Evolutionary conservation across 2,113 vertebrate species (phyloP).

Genomic region (Oophaga pumilio): DNA sequence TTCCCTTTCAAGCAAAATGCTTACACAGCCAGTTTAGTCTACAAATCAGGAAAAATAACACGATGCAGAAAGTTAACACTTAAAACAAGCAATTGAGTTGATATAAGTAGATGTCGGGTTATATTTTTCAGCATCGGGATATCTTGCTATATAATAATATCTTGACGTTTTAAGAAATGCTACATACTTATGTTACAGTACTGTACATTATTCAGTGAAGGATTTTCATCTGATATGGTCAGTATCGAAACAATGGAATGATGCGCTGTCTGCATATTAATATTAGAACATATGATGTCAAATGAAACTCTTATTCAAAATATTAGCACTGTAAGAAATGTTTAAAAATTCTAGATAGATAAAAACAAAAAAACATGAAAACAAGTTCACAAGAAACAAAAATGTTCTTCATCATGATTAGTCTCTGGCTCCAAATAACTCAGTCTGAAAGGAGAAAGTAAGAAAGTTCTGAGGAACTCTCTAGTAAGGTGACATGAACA

Average conservation of each 20-base stretch:
- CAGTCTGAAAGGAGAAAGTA: slow-evolving; percentile 11
- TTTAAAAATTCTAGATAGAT: not conserved
- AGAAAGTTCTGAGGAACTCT: not conserved
- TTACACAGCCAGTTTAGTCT: not conserved
- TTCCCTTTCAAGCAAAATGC: not conserved
- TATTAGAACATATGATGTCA: not conserved
- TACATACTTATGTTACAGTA: not conserved
- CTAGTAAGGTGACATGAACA: not conserved
- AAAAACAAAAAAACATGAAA: not conserved
- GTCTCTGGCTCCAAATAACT: not conserved
- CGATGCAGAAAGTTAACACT: too few species aligned
- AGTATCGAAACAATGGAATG: not conserved
- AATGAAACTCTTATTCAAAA: not conserved
- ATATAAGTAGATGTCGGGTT: too few species aligned
- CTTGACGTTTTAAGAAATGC: too few species aligned
- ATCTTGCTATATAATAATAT: too few species aligned
- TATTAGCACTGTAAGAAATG: not conserved
- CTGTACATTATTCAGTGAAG: not conserved
- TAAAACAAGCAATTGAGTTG: too few species aligned
- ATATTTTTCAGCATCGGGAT: too few species aligned
- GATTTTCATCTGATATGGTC: not conserved
- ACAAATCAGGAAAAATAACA: too few species aligned
- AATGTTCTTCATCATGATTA: not conserved
- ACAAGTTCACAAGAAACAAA: not conserved
- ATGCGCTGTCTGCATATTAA: not conserved